Evolutionary conservation across 2,113 vertebrate genomes (phyloP).

Genomic region (Sylvietta virens): DNA sequence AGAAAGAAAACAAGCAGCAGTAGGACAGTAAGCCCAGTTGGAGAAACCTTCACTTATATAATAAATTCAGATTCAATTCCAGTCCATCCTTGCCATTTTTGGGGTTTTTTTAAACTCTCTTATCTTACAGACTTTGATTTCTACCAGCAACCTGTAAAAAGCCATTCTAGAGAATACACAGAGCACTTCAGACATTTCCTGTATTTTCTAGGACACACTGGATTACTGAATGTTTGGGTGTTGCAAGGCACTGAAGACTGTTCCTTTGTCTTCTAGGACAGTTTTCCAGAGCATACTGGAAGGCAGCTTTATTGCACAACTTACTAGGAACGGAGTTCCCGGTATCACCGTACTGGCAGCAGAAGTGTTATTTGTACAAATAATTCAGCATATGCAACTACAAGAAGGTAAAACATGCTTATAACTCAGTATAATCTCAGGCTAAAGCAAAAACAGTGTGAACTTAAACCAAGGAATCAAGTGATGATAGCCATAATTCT

Average conservation of each 20-base stretch:
- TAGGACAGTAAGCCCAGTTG: background rate
- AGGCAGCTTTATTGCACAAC: background rate
- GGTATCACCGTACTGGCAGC: background rate
- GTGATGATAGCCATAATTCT: background rate
- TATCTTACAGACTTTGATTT: background rate
- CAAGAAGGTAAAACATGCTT: background rate
- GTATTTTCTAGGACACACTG: background rate
- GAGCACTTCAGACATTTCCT: background rate
- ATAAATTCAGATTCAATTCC: background rate
- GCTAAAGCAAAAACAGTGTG: background rate
- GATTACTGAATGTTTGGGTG: background rate
- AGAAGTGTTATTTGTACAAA: background rate
- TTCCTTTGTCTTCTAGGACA: background rate
- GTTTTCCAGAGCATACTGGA: background rate
- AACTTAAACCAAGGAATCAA: background rate
- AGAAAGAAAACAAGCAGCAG: background rate
- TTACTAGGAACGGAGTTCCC: background rate
- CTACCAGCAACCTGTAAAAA: background rate
- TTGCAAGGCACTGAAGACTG: background rate
- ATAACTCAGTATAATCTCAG: background rate
- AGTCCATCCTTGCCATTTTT: background rate
- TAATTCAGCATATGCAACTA: background rate
- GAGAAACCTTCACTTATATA: background rate
- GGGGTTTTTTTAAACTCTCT: background rate
- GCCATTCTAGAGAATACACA: background rate